A percentile compares a stretch with the other conserved stretches of the same genome.
These are phyloP conservation scores for Thelaira solivaga DNA, from an alignment of 2,888 invertebrate species.

Conservation along the genomic window DNA sequence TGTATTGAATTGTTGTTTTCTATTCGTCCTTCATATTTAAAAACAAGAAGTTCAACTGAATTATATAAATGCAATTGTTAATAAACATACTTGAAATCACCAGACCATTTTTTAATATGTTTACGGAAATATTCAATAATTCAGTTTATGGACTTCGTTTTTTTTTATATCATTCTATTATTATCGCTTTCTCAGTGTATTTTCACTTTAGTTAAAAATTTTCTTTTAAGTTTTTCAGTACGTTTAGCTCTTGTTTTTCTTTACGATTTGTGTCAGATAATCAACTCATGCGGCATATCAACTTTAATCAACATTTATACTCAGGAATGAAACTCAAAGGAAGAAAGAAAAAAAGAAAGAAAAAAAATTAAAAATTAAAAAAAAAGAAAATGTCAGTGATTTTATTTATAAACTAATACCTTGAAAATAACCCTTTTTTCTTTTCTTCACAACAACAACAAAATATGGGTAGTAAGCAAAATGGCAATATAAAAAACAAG, in stretches of 20 bases:
- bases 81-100: no score
- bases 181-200: constrained; percentile 10
- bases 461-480: neutral
- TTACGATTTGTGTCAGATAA: constrained; percentile 40
- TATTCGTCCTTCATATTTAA: no score
- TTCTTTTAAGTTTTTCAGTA: constrained; percentile 8
- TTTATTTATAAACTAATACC: constrained; percentile 42
- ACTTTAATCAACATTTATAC: constrained; percentile 60
- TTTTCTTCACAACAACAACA: neutral
- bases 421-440: constrained; percentile 24
- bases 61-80: no score
- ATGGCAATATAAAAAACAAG: neutral
- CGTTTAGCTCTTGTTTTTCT: constrained; percentile 21
- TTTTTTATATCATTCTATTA: neutral
- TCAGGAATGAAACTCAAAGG: constrained; percentile 27
- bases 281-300: constrained; percentile 60
- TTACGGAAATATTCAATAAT: no score
- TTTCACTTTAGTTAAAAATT: constrained; percentile 37
- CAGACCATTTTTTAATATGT: no score
- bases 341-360: constrained; percentile 25
- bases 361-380: neutral
- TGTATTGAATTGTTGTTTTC: no score
- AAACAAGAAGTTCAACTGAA: no score
- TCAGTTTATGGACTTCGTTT: no score
- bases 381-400: constrained; percentile 35